Evolutionary conservation across 2,888 invertebrate genomes (phyloP).

Genomic region (Melinopterus prodromus): DNA sequence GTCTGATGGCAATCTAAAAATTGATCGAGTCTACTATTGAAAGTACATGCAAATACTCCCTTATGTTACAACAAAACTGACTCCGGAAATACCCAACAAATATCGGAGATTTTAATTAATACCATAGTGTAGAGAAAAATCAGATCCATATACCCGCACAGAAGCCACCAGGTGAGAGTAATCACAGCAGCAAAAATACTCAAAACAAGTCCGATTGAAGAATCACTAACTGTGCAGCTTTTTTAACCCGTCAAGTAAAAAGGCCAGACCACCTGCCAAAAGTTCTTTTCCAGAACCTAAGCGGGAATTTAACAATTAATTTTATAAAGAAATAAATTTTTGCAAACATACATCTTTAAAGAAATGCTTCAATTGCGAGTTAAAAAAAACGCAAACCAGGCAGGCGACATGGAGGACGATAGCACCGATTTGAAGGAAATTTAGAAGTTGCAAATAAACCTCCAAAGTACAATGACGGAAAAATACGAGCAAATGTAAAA

Average conservation of each 20-base stretch:
- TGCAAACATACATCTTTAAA: not conserved
- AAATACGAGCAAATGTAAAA: not conserved
- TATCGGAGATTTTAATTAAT: no score
- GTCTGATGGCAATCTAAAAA: no score
- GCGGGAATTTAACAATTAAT: not conserved
- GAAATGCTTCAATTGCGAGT: not conserved
- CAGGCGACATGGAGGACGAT: not conserved
- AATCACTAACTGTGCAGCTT: not conserved
- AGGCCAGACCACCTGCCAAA: not conserved
- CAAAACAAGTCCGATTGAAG: not conserved
- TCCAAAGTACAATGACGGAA: conserved; percentile 12
- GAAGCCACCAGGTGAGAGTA: not conserved
- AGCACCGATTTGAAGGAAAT: conserved; percentile 5
- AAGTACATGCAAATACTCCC: not conserved
- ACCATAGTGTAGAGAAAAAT: not conserved
- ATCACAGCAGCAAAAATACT: not conserved
- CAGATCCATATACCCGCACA: not conserved
- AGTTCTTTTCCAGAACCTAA: not conserved
- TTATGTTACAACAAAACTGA: not conserved
- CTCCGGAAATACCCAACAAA: not conserved
- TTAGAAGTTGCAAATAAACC: not conserved
- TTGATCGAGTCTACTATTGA: not conserved
- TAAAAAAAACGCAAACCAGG: not conserved
- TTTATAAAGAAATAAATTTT: not conserved
- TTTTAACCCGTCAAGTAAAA: not conserved